Base-by-base conservation (phyloP, 2,888 invertebrate species). In the Aricia artaxerxes region DNA sequence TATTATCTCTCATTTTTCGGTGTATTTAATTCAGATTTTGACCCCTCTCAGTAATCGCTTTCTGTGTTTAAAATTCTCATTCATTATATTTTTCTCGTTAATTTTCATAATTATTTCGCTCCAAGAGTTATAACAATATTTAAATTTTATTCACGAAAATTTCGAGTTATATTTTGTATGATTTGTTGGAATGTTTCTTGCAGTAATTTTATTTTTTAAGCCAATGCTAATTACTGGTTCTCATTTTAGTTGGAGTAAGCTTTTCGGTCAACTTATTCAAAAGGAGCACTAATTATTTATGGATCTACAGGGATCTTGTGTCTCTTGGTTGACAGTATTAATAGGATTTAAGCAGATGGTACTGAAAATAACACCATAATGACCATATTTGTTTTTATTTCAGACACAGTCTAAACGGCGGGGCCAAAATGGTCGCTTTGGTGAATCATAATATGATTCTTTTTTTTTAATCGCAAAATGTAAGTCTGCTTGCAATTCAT, bases 1-100 rank as follows among this genome's bases (percentile, higher is more conserved):
- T 69, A 38, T 69, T 69, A 69, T 69, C 69, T 13, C 38, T 69
- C 69, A 69, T 69, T 69, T 69, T 69, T 69, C 69, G 35, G 35
- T 69, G 35, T 69, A 38, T 69, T 69, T 69, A 69, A 69, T 69
- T 69, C 69, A 69, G 69, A 69, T 69, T 69, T 69, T 69, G 69
- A 69, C 69, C 35, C 69, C 69, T 69, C 13, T 35, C 69, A 69
- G 38, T 69, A 69, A 69, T 69, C 69, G 11, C 69, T 11, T 35
- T 69, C 35, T 69, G 13, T 38, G 69, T 69, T 69, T 69, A 69
- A 69, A 69, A 69, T 69, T 69, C 38, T 69, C 69, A 38, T 69
- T 38, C 69, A 69, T 69, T 69, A 38, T 38, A 69, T 38, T 69
- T 69, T 69, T 69, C 38, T 69, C 16, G 69, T 69, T 69, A 69